Evolutionary conservation across 1,140 invertebrate genomes (phyloP).

Genomic region (Cyclina sinensis): DNA sequence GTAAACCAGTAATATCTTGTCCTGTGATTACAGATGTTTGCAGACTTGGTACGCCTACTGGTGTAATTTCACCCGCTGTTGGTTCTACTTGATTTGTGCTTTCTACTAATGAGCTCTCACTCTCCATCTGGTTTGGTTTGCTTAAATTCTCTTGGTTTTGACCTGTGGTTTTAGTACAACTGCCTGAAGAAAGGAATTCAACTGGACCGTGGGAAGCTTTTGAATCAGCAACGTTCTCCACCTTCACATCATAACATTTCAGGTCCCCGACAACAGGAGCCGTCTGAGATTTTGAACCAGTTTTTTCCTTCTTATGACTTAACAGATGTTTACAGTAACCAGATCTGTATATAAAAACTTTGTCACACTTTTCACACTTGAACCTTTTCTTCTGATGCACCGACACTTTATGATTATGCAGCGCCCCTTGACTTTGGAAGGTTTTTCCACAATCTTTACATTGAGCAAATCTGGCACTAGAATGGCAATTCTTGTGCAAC

Average conservation of each 20-base stretch:
- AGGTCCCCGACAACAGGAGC: not conserved
- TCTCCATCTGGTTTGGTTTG: not conserved
- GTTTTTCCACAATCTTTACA: conserved; percentile 16
- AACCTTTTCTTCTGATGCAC: conserved; percentile 33
- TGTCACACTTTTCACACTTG: conserved; percentile 21
- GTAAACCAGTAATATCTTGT: conserved; percentile 18
- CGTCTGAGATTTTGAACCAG: not conserved
- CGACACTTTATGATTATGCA: conserved; percentile 23
- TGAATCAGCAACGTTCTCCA: not conserved
- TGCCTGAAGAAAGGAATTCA: not conserved
- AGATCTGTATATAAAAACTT: conserved; percentile 15
- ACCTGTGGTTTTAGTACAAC: not conserved
- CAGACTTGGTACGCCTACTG: not conserved
- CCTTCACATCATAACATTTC: not conserved
- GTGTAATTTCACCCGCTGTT: not conserved
- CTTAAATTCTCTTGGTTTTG: not conserved
- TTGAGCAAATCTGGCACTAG: not conserved
- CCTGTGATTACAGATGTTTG: not conserved
- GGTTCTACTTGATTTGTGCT: conserved; percentile 7
- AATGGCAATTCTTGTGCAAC: not conserved
- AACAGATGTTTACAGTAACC: conserved; percentile 16
- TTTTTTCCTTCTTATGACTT: conserved; percentile 28
- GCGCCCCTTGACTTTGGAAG: not conserved
- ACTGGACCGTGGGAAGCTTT: not conserved
- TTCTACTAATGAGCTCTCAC: not conserved